phyloP scores from a whole-genome alignment of 2,797 vertebrate species.

The Phrynocephalus forsythii region DNA sequence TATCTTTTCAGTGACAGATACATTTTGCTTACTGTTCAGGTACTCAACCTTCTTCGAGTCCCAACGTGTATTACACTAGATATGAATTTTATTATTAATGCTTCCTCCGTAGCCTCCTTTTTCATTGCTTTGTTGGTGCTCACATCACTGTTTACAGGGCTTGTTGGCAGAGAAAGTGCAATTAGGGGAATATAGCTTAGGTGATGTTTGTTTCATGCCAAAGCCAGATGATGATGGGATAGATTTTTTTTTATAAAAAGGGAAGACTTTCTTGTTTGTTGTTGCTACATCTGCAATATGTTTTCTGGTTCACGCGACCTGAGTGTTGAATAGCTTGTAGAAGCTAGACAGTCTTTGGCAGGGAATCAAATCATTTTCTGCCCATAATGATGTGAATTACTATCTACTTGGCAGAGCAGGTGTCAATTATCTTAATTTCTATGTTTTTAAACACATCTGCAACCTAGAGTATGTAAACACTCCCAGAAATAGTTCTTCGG shows the following conservation, averaged over 20 bases:
- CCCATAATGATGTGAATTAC: background rate
- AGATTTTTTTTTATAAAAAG: background rate
- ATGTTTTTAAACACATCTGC: background rate
- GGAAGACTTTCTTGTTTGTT: background rate
- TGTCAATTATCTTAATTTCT: background rate
- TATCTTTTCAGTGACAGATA: constrained; percentile 64
- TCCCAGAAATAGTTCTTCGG: background rate
- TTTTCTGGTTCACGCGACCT: background rate
- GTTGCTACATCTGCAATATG: background rate
- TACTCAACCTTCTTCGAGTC: constrained; percentile 68
- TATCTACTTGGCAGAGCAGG: background rate
- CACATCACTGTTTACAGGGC: background rate
- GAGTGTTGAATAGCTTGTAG: background rate
- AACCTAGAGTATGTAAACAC: background rate
- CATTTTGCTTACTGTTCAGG: constrained; percentile 72
- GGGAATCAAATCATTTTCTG: constrained; percentile 1
- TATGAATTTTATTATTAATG: constrained; percentile 55
- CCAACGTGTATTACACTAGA: constrained; percentile 63
- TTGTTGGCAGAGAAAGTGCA: background rate
- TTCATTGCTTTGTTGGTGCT: background rate
- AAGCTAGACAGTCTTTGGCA: background rate
- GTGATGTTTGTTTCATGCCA: background rate
- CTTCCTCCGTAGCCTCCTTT: background rate
- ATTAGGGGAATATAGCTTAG: background rate
- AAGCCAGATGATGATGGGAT: background rate